phyloP scores from a whole-genome alignment of 1,140 invertebrate genomes.

The Drosophila arawakana region DNA sequence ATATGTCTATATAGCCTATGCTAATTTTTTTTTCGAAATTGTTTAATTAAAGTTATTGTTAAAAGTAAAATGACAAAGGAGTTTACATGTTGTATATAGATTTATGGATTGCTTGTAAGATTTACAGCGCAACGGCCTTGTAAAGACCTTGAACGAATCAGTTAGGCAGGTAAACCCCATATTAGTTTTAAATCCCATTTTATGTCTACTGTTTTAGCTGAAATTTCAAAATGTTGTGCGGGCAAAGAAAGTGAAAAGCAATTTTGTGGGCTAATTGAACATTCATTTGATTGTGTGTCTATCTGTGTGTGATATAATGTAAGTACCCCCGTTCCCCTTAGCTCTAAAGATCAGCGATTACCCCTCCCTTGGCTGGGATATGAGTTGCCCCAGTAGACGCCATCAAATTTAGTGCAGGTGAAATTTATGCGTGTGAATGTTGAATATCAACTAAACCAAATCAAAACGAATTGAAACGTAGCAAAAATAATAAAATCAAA shows the following conservation, averaged over 20 bases:
- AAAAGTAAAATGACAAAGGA: too few relatives aligned
- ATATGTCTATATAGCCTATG: slow-evolving; percentile 21
- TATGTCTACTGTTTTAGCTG: slow-evolving; percentile 1
- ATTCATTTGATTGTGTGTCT: slow-evolving; percentile 50
- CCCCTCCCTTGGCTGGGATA: background rate
- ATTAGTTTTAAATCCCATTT: background rate
- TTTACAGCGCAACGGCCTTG: too few relatives aligned
- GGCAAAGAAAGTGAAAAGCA: slow-evolving; percentile 64
- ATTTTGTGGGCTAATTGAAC: slow-evolving; percentile 64
- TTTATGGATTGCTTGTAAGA: too few relatives aligned
- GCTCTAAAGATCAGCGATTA: background rate
- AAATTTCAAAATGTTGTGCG: slow-evolving; percentile 32
- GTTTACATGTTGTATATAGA: too few relatives aligned
- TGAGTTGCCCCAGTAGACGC: slow-evolving; percentile 16
- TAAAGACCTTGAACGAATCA: too few relatives aligned
- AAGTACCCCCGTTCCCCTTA: background rate
- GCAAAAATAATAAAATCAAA: slow-evolving; percentile 38
- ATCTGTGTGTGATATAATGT: slow-evolving; percentile 71
- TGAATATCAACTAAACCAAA: slow-evolving; percentile 66
- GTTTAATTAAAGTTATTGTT: too few relatives aligned
- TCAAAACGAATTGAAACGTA: slow-evolving; percentile 20
- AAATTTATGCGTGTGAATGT: slow-evolving; percentile 78
- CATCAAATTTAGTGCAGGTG: slow-evolving; percentile 73
- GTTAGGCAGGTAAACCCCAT: too few relatives aligned
- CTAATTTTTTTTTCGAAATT: background rate